Percentiles rank a stretch among this genome's conserved stretches.
phyloP scores from a whole-genome alignment of 2,888 invertebrate genomes.

The Corbicula japonica region DNA sequence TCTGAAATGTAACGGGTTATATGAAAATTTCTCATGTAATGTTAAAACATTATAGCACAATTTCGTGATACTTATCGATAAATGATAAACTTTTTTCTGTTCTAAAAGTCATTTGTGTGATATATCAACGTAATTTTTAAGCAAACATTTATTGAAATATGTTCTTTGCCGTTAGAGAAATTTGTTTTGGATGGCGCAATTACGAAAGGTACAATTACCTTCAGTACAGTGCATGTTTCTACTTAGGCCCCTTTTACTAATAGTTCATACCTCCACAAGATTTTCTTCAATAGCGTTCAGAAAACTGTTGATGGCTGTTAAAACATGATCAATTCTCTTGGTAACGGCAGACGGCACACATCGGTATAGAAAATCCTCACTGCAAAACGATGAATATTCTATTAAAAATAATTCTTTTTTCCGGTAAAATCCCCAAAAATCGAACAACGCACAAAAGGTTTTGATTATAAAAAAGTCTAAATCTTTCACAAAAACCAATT shows the following conservation, averaged over 20 bases:
- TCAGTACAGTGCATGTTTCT: too few relatives aligned
- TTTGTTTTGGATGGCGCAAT: too few relatives aligned
- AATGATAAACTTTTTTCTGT: too few relatives aligned
- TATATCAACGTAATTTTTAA: too few relatives aligned
- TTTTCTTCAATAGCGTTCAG: constrained; percentile 92
- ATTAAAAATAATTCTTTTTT: background rate
- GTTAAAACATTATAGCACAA: too few relatives aligned
- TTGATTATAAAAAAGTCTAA: background rate
- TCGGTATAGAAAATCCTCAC: constrained; percentile 93
- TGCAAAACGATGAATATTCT: too few relatives aligned
- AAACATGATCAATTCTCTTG: constrained; percentile 87
- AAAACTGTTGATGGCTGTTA: constrained; percentile 90
- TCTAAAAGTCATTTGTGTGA: background rate
- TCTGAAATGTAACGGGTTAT: constrained; percentile 87
- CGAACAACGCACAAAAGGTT: background rate
- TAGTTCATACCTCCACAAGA: constrained; percentile 66
- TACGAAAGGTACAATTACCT: too few relatives aligned
- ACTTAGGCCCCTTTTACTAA: too few relatives aligned
- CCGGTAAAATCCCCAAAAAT: background rate
- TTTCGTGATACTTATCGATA: too few relatives aligned
- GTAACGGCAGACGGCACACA: constrained; percentile 92
- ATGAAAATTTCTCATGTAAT: background rate
- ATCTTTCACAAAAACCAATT: too few relatives aligned
- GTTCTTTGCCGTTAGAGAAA: too few relatives aligned
- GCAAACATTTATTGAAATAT: too few relatives aligned